phyloP scores from a whole-genome alignment of 2,888 invertebrate genomes.

The Hermodice carunculata region DNA sequence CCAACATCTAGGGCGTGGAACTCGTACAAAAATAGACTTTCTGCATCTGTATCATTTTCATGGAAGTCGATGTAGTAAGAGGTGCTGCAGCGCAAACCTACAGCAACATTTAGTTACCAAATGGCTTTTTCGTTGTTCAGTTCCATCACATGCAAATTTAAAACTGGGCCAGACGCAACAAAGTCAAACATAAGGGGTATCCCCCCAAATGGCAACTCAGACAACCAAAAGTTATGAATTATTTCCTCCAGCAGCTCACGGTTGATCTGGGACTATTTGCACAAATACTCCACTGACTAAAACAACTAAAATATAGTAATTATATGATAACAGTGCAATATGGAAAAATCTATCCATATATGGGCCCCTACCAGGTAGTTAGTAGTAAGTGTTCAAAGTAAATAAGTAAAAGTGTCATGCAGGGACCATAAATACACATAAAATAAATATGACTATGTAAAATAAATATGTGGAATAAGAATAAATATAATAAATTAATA shows the following conservation, averaged over 20 bases:
- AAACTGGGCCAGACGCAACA: constrained; percentile 18
- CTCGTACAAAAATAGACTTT: constrained; percentile 29
- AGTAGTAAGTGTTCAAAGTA: not conserved
- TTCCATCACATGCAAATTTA: constrained; percentile 30
- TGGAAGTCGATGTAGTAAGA: too few relatives aligned
- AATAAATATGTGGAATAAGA: not conserved
- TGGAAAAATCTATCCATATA: not conserved
- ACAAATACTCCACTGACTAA: not conserved
- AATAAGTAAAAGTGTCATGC: not conserved
- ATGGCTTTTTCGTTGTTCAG: constrained; percentile 11
- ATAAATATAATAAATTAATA: constrained; percentile 8
- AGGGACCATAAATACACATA: not conserved
- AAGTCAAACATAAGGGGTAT: constrained; percentile 19
- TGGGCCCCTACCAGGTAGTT: not conserved
- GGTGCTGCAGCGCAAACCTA: too few relatives aligned
- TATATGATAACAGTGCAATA: constrained; percentile 1
- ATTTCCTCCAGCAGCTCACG: constrained; percentile 4
- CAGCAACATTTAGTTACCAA: too few relatives aligned
- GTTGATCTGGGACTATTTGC: too few relatives aligned
- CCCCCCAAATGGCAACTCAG: constrained; percentile 26
- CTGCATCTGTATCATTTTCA: constrained; percentile 16
- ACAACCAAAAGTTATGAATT: constrained; percentile 30
- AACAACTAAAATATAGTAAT: not conserved
- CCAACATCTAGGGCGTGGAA: constrained; percentile 22
- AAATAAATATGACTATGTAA: too few relatives aligned